A percentile compares a stretch with the other conserved stretches of the same genome.
Evolutionary conservation across 2,113 vertebrate species (phyloP).

Genomic region (Halichoerus grypus): DNA sequence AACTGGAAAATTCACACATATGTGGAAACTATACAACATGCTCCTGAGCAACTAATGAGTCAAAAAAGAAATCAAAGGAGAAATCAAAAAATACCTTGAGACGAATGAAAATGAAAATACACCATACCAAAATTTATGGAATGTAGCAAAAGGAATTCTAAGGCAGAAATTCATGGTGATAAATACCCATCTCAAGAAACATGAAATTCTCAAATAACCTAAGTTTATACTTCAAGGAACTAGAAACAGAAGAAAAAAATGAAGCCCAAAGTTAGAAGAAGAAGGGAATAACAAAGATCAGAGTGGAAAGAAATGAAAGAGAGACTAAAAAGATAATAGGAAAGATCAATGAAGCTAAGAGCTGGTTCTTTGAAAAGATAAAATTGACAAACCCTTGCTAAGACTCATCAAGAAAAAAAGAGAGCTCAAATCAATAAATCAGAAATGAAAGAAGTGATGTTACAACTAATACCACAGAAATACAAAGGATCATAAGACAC

Average conservation of each 20-base stretch:
- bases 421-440: not conserved
- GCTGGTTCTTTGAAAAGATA: not conserved
- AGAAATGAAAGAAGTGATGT: not conserved
- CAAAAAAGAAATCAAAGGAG: not conserved
- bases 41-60: not conserved
- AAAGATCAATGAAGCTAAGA: not conserved
- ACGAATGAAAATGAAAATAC: not conserved
- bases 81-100: not conserved
- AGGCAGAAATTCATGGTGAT: not conserved
- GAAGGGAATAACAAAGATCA: not conserved
- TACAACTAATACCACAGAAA: not conserved
- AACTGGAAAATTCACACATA: not conserved
- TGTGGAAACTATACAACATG: not conserved
- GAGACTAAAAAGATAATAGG: not conserved
- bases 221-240: not conserved
- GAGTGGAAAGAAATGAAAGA: not conserved
- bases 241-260: not conserved
- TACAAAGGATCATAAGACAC: not conserved
- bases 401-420: not conserved
- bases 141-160: not conserved
- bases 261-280: not conserved
- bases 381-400: not conserved
- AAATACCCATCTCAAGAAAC: not conserved
- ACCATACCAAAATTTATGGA: not conserved
- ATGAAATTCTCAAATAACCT: not conserved